Conservation (phyloP, 2,888 invertebrate genomes). For the Xestia c-nigrum region DNA sequence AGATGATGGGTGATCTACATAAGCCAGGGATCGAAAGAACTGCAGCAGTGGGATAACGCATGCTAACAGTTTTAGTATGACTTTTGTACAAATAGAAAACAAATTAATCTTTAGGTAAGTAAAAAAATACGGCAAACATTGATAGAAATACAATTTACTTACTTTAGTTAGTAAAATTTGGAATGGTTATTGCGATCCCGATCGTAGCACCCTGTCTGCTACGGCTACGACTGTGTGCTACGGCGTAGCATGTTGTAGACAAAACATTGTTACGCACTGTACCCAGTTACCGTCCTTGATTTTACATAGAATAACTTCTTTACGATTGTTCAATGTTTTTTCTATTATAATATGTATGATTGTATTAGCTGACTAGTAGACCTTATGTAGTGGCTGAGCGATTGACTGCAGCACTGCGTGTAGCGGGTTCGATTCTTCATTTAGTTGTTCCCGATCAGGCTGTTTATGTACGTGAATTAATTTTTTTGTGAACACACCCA, state of each 20-base stretch:
- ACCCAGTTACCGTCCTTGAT: neutral
- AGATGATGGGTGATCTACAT: no score
- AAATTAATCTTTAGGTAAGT: no score
- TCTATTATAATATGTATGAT: neutral
- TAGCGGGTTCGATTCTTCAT: no score
- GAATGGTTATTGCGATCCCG: constrained; percentile 3
- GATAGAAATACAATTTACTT: neutral
- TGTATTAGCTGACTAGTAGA: no score
- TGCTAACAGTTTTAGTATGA: neutral
- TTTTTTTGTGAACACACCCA: no score
- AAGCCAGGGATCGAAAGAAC: no score
- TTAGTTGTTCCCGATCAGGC: no score
- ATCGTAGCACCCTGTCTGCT: constrained; percentile 34
- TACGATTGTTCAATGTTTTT: neutral
- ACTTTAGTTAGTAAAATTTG: neutral
- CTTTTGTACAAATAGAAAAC: neutral
- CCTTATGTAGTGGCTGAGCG: no score
- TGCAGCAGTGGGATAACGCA: no score
- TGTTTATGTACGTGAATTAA: no score
- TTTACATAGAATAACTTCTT: neutral
- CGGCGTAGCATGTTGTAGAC: constrained; percentile 45
- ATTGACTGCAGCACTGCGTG: no score
- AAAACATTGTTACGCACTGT: neutral
- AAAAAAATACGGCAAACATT: constrained; percentile 4
- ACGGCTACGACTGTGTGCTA: constrained; percentile 41